A percentile compares a stretch with the other conserved stretches of the same genome.
phyloP scores from a whole-genome alignment of 2,888 invertebrate species.

The Venusia cambrica region DNA sequence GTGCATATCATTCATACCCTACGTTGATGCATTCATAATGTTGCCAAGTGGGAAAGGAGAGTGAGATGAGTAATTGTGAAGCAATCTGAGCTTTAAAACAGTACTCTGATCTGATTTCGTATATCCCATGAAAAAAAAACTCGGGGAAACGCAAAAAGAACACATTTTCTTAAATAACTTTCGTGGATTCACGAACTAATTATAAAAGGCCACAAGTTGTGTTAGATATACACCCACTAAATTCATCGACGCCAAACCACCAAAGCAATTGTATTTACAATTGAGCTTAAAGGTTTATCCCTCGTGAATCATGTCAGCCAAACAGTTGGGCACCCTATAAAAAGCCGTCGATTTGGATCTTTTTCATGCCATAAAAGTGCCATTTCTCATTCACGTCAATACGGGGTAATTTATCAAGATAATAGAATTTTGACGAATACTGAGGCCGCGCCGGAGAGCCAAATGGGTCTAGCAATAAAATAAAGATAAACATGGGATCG shows the following conservation, averaged over 20 bases:
- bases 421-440: conserved; percentile 14
- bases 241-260: not conserved
- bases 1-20: too few species aligned
- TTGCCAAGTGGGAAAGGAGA: too few species aligned
- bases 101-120: too few species aligned
- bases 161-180: too few species aligned
- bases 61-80: too few species aligned
- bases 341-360: conserved; percentile 13
- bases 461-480: conserved; percentile 14
- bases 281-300: conserved; percentile 18
- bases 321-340: conserved; percentile 15
- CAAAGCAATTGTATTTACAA: conserved; percentile 16
- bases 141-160: too few species aligned
- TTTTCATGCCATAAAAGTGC: conserved; percentile 15
- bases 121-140: too few species aligned
- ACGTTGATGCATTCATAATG: too few species aligned
- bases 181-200: too few species aligned
- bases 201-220: too few species aligned
- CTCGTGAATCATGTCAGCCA: conserved; percentile 18
- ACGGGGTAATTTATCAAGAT: conserved; percentile 15
- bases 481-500: conserved; percentile 16
- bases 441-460: not conserved
- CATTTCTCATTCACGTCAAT: conserved; percentile 12
- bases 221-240: too few species aligned
- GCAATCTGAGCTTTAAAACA: too few species aligned